phyloP scores from a whole-genome alignment of 1,140 invertebrate species.

The Euura lappo region DNA sequence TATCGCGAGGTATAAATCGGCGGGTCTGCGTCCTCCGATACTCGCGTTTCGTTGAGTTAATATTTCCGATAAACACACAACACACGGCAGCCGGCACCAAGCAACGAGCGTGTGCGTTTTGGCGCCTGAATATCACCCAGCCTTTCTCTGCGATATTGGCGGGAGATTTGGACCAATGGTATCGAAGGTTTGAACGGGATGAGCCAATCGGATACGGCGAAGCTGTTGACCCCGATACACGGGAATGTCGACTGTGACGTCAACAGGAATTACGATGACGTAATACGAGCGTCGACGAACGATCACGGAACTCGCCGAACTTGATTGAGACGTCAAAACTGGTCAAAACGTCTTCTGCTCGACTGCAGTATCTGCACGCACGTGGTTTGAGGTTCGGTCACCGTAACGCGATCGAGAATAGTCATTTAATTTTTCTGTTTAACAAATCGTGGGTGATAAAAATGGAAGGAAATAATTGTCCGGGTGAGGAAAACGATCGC shows the following conservation, averaged over 20 bases:
- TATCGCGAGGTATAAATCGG: neutral
- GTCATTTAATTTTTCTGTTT: too few species aligned
- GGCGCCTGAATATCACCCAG: neutral
- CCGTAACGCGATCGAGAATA: too few species aligned
- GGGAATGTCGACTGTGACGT: neutral
- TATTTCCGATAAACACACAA: neutral
- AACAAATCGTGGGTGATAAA: too few species aligned
- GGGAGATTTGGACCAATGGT: neutral
- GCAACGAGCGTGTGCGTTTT: slow-evolving; percentile 6
- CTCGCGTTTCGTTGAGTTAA: neutral
- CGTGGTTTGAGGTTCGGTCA: too few species aligned
- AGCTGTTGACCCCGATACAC: neutral
- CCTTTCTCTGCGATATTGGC: neutral
- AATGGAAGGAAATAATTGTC: too few species aligned
- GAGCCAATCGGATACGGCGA: neutral
- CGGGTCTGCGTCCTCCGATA: neutral
- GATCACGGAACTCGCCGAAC: neutral
- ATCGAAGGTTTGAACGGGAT: neutral
- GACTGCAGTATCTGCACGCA: too few species aligned
- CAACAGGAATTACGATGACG: neutral
- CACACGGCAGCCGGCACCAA: neutral
- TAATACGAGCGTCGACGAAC: neutral
- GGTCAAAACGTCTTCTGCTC: neutral
- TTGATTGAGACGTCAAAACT: neutral
- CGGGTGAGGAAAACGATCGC: too few species aligned